Evolutionary conservation across 2,797 vertebrate genomes (phyloP), one percentile per base, ranked within the genome.

Genomic region (Catharus ustulatus): DNA sequence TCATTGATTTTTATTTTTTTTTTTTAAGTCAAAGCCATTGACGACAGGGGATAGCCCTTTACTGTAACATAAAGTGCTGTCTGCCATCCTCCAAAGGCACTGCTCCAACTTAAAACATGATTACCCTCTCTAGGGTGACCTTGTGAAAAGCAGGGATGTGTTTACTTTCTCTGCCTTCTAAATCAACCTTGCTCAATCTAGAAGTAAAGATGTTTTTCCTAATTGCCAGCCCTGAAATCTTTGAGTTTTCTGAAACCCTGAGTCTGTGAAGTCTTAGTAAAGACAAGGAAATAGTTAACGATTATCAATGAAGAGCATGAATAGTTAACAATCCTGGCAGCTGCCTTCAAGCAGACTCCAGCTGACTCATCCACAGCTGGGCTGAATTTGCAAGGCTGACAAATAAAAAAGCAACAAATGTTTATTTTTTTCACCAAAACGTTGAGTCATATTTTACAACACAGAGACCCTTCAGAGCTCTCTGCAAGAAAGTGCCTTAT

Each of bases 151-250:
- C 38, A 86, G 29, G 26, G 36, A 69, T 17, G 14, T 81, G 32
- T 78, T 95, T 88, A 73, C 64, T 83, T 88, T 73, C 73, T 72
- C 42, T 90, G 79, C 24, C 83, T 91, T 91, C 51, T 67, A 86
- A 72, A 94, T 59, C 46, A 78, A 45, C 68, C n/a, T 73, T 81
- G 58, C 10, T 81, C 62, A 36, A 36, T 72, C 78, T 38, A 73
- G 36, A 81, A 59, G 22, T 30, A 68, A 71, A 69, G 43, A 54
- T 14, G 13, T 3, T 30, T 82, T 63, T 66, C 48, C 40, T 96
- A 76, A 79, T 63, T 76, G 55, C 7, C 26, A 84, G 21, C 38
- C 23, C 32, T 82, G 52, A 86, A 83, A 93, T 75, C 54, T 18
- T 32, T 4, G 4, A 40, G 29, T 69, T 77, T 78, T 78, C 52